Conservation (phyloP, 2,888 invertebrate species). For the Apamea anceps region DNA sequence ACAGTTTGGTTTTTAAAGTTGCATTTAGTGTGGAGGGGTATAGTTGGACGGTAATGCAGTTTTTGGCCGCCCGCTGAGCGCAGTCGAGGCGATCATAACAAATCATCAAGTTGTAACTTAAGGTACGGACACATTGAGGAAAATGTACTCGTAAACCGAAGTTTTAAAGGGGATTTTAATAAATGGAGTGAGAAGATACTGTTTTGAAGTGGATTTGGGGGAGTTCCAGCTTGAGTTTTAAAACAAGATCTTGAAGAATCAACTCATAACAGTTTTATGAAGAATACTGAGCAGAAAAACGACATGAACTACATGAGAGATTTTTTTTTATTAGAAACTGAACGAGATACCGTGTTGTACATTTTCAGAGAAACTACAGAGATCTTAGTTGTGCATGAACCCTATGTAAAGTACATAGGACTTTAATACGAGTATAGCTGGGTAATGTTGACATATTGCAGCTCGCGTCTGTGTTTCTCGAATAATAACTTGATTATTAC, state of each 20-base stretch:
- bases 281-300: not conserved
- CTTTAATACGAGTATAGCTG: not conserved
- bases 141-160: slow-evolving; percentile 41
- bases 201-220: not conserved
- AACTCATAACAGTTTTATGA: not conserved
- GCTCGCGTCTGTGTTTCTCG: slow-evolving; percentile 25
- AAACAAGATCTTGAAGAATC: not conserved
- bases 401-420: not conserved
- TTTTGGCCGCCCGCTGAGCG: slow-evolving; percentile 86
- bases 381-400: not conserved
- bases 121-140: slow-evolving; percentile 69
- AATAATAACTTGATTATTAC: slow-evolving; percentile 48
- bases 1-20: slow-evolving; percentile 74
- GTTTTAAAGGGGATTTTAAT: slow-evolving; percentile 35
- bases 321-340: not conserved
- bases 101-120: slow-evolving; percentile 82
- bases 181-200: not conserved
- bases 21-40: slow-evolving; percentile 69
- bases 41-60: slow-evolving; percentile 79
- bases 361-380: not conserved
- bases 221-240: not conserved
- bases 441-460: slow-evolving; percentile 50
- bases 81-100: slow-evolving; percentile 86
- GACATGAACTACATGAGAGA: not conserved
- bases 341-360: not conserved